These are phyloP conservation scores for silkworm (Bombyx mori) DNA, from an alignment of 1,140 invertebrate species.

Conservation along the genomic window DNA sequence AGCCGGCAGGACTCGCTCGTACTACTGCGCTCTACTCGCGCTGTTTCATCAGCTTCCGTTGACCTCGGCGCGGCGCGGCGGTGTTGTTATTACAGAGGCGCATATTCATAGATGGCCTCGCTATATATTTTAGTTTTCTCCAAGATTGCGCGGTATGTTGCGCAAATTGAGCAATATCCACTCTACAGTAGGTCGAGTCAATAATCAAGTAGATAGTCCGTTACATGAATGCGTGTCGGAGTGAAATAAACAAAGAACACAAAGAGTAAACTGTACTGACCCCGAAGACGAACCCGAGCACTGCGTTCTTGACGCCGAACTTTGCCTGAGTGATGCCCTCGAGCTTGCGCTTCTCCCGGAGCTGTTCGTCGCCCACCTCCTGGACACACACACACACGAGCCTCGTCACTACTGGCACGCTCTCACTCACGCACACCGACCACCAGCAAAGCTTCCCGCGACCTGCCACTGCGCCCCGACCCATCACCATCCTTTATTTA, in stretches of 20 bases:
- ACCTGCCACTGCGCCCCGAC: conserved; percentile 5
- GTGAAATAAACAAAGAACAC: not conserved
- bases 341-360: conserved; percentile 80
- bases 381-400: conserved; percentile 43
- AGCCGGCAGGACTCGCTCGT: not conserved
- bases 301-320: conserved; percentile 80
- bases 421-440: conserved; percentile 10
- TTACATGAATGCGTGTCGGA: not conserved
- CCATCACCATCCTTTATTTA: not conserved
- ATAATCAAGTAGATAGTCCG: too few species aligned
- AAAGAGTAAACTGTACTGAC: conserved; percentile 73
- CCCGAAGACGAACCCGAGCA: conserved; percentile 84
- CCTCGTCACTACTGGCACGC: conserved; percentile 6
- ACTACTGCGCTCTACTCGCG: not conserved
- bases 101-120: too few species aligned
- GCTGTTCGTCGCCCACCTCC: conserved; percentile 52
- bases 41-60: too few species aligned
- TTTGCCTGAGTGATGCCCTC: conserved; percentile 75
- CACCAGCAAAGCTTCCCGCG: not conserved
- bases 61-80: not conserved
- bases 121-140: too few species aligned
- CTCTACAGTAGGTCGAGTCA: too few species aligned
- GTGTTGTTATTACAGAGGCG: not conserved
- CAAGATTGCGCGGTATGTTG: too few species aligned
- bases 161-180: too few species aligned